phyloP scores from a whole-genome alignment of 2,888 invertebrate genomes.

The Reticulitermes lucifugus region DNA sequence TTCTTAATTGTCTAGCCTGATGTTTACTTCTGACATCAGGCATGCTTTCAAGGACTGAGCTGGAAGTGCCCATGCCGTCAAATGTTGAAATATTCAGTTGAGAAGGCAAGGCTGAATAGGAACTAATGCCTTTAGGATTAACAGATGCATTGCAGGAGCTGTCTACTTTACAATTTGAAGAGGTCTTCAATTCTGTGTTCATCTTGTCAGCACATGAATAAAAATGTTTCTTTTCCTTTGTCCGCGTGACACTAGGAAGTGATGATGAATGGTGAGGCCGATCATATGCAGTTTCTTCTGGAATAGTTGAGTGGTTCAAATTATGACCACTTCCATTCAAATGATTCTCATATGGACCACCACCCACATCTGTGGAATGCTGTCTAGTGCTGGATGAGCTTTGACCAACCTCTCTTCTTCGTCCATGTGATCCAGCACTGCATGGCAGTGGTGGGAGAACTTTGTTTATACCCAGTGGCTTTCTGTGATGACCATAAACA shows the following conservation, averaged over 20 bases:
- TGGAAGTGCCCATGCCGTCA: background rate
- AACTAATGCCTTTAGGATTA: background rate
- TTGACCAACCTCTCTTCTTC: background rate
- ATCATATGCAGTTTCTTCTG: background rate
- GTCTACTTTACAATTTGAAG: background rate
- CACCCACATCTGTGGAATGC: constrained; percentile 5
- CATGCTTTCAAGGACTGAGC: background rate
- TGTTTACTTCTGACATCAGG: background rate
- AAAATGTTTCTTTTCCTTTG: background rate
- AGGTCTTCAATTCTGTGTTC: background rate
- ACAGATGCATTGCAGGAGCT: background rate
- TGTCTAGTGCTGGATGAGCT: background rate
- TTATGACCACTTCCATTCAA: background rate
- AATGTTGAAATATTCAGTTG: background rate
- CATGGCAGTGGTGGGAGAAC: constrained; percentile 42
- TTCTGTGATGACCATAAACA: background rate
- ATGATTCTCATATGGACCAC: background rate
- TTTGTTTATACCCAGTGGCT: background rate
- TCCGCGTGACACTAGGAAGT: background rate
- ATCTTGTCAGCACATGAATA: background rate
- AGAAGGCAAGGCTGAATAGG: background rate
- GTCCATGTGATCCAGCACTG: background rate
- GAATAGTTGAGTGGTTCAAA: background rate
- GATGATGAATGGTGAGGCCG: constrained; percentile 33
- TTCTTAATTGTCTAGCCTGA: background rate